Evolutionary conservation across 2,797 vertebrate species (phyloP), one percentile per base, ranked within the genome.

Genomic region (Synaphobranchus kaupii): DNA sequence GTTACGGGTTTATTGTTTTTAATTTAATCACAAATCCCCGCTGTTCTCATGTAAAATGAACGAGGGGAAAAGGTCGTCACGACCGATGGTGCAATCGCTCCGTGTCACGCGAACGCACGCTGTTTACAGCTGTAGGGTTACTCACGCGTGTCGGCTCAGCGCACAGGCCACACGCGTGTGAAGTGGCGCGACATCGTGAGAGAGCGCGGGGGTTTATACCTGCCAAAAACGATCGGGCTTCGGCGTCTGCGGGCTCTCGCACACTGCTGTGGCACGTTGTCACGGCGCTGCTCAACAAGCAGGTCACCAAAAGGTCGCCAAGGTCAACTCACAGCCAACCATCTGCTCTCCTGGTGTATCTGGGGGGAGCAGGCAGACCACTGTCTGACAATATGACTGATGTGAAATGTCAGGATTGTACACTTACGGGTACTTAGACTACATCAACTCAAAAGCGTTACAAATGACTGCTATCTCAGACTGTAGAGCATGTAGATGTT

Each of bases 361-460:
- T 82, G n/a, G 80, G n/a, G 44, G 1, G 12, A n/a, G 25, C 22
- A 44, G 71, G 34, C 15, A 44, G 71, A 76, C 3, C 17, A 20
- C 60, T 58, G 31, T 76, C 71, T 76, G 71, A 76, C 15, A 76
- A 28, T 20, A 50, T 82, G 0, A n/a, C 63, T 66, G 84, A 76
- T 87, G 86, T 34, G 83, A 50, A 54, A 84, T 71, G 78, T 60
- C 84, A 85, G 39, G 63, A 84, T 50, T 47, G 66, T 86, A 80
- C 86, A 86, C 78, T 88, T 68, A 88, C 85, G 56, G 66, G n/a
- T 10, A 71, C 66, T 71, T 71, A 7, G n/a, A 71, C 25, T 34
- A 3, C 66, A 31, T 71, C 15, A 71, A 28, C 10, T 0, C n/a
- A 10, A 9, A 31, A 71, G 66, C 1, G 8, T 31, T 31, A 31